Evolutionary conservation across 1,140 invertebrate genomes (phyloP).

Genomic region (Mercenaria mercenaria): DNA sequence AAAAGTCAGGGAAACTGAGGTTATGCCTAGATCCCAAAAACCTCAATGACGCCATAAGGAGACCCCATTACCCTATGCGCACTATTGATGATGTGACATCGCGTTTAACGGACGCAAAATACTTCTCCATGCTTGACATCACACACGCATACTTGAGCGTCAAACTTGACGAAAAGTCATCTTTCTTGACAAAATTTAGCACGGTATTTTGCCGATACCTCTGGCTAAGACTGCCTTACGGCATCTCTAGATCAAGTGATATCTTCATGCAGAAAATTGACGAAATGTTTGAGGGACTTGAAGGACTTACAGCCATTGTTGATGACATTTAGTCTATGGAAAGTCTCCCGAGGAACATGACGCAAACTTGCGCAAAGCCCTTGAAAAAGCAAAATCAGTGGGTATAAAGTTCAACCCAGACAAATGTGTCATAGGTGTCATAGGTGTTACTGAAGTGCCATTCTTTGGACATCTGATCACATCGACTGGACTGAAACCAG

Average conservation of each 20-base stretch:
- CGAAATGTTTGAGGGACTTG: constrained; percentile 64
- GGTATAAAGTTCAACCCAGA: constrained; percentile 84
- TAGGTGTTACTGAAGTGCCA: constrained; percentile 45
- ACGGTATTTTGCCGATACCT: neutral
- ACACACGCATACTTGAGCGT: constrained; percentile 80
- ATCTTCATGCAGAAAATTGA: constrained; percentile 43
- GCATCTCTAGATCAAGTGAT: neutral
- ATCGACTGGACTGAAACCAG: constrained; percentile 80
- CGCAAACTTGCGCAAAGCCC: constrained; percentile 20
- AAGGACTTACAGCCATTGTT: constrained; percentile 76
- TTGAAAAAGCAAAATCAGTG: constrained; percentile 72
- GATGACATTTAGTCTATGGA: constrained; percentile 83
- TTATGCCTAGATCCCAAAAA: constrained; percentile 23
- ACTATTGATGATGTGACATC: constrained; percentile 35
- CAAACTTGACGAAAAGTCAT: constrained; percentile 5
- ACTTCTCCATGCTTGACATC: constrained; percentile 75
- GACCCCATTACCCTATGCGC: constrained; percentile 22
- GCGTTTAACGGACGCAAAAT: constrained; percentile 32
- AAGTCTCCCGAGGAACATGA: constrained; percentile 33
- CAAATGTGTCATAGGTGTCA: constrained; percentile 78
- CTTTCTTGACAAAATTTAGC: neutral
- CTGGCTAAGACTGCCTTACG: neutral
- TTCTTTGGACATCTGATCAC: constrained; percentile 55
- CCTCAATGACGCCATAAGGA: neutral
- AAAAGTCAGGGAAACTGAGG: neutral